phyloP scores from a whole-genome alignment of 2,113 vertebrate species.

The Hemichromis elongatus region DNA sequence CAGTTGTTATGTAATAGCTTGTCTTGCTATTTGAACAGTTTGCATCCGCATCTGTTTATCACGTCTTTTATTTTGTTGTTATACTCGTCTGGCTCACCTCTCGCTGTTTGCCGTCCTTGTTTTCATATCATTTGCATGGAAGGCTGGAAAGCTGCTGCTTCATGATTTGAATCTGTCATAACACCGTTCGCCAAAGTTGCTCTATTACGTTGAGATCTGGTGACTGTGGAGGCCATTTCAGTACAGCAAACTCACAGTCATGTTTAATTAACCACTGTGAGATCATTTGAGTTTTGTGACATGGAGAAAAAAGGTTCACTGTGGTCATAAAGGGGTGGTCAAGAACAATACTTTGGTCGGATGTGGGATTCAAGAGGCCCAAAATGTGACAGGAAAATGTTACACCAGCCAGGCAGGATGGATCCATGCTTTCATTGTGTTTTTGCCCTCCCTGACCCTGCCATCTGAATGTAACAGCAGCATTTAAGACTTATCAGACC shows the following conservation, averaged over 20 bases:
- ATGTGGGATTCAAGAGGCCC: no score
- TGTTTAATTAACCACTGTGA: not conserved
- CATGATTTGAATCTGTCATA: not conserved
- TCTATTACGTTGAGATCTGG: not conserved
- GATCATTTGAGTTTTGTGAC: not conserved
- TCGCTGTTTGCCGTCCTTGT: not conserved
- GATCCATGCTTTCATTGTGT: not conserved
- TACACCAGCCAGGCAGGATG: not conserved
- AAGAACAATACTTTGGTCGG: not conserved
- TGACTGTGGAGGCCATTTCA: not conserved
- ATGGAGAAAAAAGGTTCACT: not conserved
- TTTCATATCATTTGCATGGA: slow-evolving; percentile 32
- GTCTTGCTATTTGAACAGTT: not conserved
- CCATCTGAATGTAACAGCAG: not conserved
- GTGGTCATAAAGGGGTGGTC: not conserved
- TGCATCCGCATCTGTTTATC: not conserved
- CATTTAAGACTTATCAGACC: not conserved
- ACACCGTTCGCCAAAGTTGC: fast-evolving
- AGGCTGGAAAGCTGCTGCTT: not conserved
- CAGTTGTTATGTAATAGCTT: not conserved
- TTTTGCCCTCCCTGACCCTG: not conserved
- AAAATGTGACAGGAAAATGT: not conserved
- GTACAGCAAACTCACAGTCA: not conserved
- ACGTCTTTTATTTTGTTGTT: not conserved
- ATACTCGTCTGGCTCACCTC: not conserved